A percentile compares a stretch with the other conserved stretches of the same genome.
Conservation (phyloP, 2,113 vertebrate genomes). For the Python bivittatus region DNA sequence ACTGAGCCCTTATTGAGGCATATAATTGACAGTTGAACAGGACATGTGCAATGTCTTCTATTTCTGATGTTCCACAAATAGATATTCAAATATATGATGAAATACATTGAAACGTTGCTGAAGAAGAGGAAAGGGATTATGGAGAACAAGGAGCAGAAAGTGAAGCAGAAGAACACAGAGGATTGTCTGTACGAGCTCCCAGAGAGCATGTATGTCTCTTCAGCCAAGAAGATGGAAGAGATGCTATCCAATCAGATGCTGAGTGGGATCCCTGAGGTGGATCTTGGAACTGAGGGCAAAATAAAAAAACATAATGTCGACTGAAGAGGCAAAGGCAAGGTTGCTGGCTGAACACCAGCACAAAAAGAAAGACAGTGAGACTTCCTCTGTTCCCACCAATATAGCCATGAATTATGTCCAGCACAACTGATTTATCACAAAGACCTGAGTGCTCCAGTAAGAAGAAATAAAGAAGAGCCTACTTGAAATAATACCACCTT, state of each 20-base stretch:
- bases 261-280: slow-evolving; percentile 96
- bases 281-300: slow-evolving; percentile 97
- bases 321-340: slow-evolving; percentile 95
- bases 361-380: slow-evolving; percentile 94
- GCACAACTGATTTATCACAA: slow-evolving; percentile 96
- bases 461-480: slow-evolving; percentile 89
- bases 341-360: slow-evolving; percentile 94
- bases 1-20: no score
- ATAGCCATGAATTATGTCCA: slow-evolving; percentile 98
- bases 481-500: background rate
- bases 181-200: slow-evolving; percentile 94
- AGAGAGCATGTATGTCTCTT: slow-evolving; percentile 91
- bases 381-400: slow-evolving; percentile 97
- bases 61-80: no score
- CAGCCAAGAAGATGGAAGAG: slow-evolving; percentile 97
- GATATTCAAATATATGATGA: no score
- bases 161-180: slow-evolving; percentile 92
- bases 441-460: slow-evolving; percentile 88
- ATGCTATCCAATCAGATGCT: slow-evolving; percentile 99
- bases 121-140: slow-evolving; percentile 95
- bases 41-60: no score
- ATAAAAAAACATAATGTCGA: slow-evolving; percentile 96
- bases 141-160: slow-evolving; percentile 90
- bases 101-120: slow-evolving; percentile 98
- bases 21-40: no score